Evolutionary conservation across 2,113 vertebrate genomes (phyloP), one percentile per base, ranked within the genome.

Genomic region (Heliornis fulica): DNA sequence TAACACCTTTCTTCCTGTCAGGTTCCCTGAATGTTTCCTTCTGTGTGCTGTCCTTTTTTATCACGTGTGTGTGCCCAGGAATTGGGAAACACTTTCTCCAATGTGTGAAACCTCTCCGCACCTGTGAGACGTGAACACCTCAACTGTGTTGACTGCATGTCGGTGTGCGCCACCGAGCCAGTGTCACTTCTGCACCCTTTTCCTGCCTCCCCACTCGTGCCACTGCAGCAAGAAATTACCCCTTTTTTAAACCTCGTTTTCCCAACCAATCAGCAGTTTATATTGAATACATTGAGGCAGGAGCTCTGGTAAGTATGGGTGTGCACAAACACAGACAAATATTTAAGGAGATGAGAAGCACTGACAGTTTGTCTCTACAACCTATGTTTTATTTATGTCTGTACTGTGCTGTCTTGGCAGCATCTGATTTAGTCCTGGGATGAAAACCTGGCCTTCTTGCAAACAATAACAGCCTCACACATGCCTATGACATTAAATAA

Each of bases 331-430:
- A 68, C 1, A 5, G 91, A 34, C 41, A 64, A 82, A 60, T 84
- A 75, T 76, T 79, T 80, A 71, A 83, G 72, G 78, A 84, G 34
- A 4, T 72, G n/a, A 93, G 56, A 94, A 83, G 46, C 13, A 48
- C 76, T 64, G 76, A 50, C 79, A 83, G 43, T 80, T 93, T 86
- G 50, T 70, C 43, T 95, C 43, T 66, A 18, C 36, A 77, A 56
- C 43, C 26, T 63, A 36, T 94, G 60, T 90, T 93, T 96, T 88
- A 92, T 94, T 92, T 94, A 88, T 92, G 64, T 68, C 71, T 70
- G 48, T 45, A 41, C 36, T 93, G 63, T 66, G 36, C 72, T 94
- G 53, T 75, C 50, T 90, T 82, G 84, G 75, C 68, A 56, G 79
- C 28, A n/a, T 89, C 92, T 94, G 51, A 64, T 88, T 77, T 78